phyloP scores from a whole-genome alignment of 2,797 vertebrate genomes.

The Spinus pinus region DNA sequence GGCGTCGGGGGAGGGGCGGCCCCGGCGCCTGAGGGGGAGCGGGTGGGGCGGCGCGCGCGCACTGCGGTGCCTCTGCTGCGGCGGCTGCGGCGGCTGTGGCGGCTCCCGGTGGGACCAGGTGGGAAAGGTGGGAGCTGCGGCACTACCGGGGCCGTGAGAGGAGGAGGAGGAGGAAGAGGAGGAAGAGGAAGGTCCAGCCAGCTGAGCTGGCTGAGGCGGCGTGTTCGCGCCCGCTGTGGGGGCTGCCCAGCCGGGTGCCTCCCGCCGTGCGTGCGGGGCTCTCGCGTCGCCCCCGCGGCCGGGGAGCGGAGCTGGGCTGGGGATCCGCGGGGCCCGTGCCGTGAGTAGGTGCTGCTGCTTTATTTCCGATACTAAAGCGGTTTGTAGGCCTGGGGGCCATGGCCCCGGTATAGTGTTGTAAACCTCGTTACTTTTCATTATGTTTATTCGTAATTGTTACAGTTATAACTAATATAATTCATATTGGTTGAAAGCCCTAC shows the following conservation, averaged over 20 bases:
- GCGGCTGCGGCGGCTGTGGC: neutral
- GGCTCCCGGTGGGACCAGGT: neutral
- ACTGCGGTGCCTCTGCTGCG: neutral
- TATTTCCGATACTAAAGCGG: accelerated
- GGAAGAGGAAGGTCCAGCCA: neutral
- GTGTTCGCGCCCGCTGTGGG: neutral
- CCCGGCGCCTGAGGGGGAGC: neutral
- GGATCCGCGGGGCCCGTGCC: neutral
- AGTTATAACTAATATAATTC: neutral
- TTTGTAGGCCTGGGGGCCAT: neutral
- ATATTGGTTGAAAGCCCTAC: neutral
- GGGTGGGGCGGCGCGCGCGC: neutral
- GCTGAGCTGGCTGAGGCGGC: neutral
- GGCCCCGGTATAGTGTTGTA: accelerated
- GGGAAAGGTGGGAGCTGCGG: neutral
- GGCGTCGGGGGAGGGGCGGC: neutral
- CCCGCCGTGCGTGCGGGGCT: neutral
- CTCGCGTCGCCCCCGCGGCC: neutral
- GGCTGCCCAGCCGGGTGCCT: neutral
- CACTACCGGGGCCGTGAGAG: accelerated
- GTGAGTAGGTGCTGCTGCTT: neutral
- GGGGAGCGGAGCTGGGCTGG: neutral
- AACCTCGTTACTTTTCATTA: accelerated
- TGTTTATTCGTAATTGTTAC: neutral
- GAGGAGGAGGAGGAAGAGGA: too few species aligned